Percentiles rank a stretch among this genome's conserved stretches.
Evolutionary conservation across 1,140 invertebrate species (phyloP).

Genomic region (Plectrocnemia conspersa): DNA sequence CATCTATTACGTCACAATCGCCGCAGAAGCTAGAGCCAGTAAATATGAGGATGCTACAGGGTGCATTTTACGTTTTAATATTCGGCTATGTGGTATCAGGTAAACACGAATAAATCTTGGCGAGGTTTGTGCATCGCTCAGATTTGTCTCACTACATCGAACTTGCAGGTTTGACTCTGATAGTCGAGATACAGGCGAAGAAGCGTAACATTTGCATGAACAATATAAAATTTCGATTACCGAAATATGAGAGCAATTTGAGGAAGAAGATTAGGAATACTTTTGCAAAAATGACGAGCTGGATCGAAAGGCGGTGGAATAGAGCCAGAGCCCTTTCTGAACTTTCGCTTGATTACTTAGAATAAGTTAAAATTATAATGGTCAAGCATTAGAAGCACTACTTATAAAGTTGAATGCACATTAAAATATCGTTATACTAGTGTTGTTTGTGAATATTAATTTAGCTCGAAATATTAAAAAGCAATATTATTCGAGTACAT

Average conservation of each 20-base stretch:
- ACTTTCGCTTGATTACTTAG: conserved; percentile 15
- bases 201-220: neutral
- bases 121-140: neutral
- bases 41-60: conserved; percentile 60
- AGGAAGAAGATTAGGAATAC: neutral
- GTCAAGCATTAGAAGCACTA: too few species aligned
- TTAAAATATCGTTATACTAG: too few species aligned
- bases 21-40: conserved; percentile 54
- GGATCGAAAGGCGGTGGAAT: conserved; percentile 1
- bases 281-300: too few species aligned
- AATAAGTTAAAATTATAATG: too few species aligned
- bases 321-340: conserved; percentile 9
- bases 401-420: too few species aligned
- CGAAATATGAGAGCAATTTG: neutral
- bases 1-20: neutral
- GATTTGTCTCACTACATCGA: neutral
- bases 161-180: conserved; percentile 5
- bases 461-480: too few species aligned
- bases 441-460: too few species aligned
- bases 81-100: conserved; percentile 55
- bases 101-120: conserved; percentile 31
- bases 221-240: neutral
- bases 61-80: conserved; percentile 60
- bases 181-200: neutral
- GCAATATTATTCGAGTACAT: too few species aligned